Conservation (phyloP, 1,140 invertebrate genomes). For the Anoplophora glabripennis region DNA sequence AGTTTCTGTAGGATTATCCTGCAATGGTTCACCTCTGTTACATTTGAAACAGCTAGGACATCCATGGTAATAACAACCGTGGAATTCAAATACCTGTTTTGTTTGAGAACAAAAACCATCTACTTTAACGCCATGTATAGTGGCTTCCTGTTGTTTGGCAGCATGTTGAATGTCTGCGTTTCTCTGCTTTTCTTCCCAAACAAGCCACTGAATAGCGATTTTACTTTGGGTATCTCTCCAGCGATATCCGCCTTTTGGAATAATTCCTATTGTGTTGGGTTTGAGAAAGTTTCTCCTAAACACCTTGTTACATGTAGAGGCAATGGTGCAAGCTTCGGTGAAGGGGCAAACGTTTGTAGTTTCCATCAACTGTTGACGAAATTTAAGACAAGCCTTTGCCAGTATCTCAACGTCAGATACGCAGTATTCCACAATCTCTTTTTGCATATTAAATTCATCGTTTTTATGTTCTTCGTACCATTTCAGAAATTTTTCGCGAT, state of each 20-base stretch:
- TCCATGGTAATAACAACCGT: slow-evolving; percentile 11
- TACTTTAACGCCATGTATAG: neutral
- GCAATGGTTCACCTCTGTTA: neutral
- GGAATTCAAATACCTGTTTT: slow-evolving; percentile 7
- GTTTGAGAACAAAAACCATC: slow-evolving; percentile 4
- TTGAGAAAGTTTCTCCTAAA: slow-evolving; percentile 12
- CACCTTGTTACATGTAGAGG: slow-evolving; percentile 6
- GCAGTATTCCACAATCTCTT: neutral
- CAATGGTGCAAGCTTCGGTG: neutral
- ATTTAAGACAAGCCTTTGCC: slow-evolving; percentile 5
- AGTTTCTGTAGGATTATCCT: no score
- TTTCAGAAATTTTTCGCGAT: slow-evolving; percentile 16
- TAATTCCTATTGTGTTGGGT: slow-evolving; percentile 8
- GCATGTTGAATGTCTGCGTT: neutral
- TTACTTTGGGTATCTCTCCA: slow-evolving; percentile 3
- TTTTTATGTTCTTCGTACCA: slow-evolving; percentile 23
- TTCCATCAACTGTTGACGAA: slow-evolving; percentile 1
- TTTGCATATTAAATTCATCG: slow-evolving; percentile 10
- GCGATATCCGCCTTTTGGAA: slow-evolving; percentile 8
- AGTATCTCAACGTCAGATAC: slow-evolving; percentile 6
- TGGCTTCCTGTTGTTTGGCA: neutral
- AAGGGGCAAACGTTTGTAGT: slow-evolving; percentile 6
- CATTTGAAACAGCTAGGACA: neutral
- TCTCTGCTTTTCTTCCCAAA: neutral
- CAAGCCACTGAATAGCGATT: slow-evolving; percentile 4